Percentiles rank a stretch among this genome's conserved stretches.
Evolutionary conservation across 2,888 invertebrate genomes (phyloP).

Genomic region (Tribolium freemani): DNA sequence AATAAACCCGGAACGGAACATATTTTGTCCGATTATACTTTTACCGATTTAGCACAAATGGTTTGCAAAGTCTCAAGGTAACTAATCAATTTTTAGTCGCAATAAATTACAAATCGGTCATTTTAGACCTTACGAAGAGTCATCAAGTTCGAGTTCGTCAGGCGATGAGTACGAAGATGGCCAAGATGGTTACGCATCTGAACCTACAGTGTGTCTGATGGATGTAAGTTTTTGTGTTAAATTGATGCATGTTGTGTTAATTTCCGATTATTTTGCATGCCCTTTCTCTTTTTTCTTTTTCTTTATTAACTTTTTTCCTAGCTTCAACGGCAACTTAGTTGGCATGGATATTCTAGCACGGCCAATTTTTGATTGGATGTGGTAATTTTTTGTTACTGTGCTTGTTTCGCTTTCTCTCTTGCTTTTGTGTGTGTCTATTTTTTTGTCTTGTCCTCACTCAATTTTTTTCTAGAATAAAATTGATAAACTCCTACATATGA

Average conservation of each 20-base stretch:
- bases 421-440: neutral
- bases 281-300: conserved; percentile 18
- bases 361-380: conserved; percentile 19
- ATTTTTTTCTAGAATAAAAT: conserved; percentile 63
- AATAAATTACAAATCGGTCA: neutral
- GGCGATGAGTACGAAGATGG: conserved; percentile 80
- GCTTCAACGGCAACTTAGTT: conserved; percentile 50
- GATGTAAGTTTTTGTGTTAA: conserved; percentile 65
- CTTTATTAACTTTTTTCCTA: conserved; percentile 41
- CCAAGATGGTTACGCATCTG: conserved; percentile 91
- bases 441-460: neutral
- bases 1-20: conserved; percentile 60
- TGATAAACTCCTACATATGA: conserved; percentile 72
- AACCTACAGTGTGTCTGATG: conserved; percentile 76
- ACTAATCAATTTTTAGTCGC: conserved; percentile 18
- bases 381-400: conserved; percentile 33
- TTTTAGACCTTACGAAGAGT: conserved; percentile 69
- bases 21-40: conserved; percentile 77
- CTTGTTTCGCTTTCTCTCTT: conserved; percentile 18
- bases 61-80: conserved; percentile 82
- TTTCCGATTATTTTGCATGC: neutral
- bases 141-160: conserved; percentile 74
- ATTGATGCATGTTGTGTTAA: neutral
- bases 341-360: conserved; percentile 48
- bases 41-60: conserved; percentile 94